Conservation (phyloP, 2,888 invertebrate genomes). For the Rhorus exstirpatorius region DNA sequence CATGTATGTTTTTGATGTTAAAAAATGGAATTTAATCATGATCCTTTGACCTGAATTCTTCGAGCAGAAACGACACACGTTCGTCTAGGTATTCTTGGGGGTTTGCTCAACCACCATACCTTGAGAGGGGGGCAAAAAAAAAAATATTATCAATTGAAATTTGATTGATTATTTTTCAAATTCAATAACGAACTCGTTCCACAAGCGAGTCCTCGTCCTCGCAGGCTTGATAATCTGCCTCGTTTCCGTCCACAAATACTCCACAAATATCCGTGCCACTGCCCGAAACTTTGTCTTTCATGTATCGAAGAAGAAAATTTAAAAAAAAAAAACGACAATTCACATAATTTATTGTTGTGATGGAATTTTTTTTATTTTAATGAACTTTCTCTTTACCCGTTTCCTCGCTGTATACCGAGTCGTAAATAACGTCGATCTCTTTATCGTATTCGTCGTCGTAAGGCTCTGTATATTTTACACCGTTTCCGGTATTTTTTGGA, state of each 20-base stretch:
- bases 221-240: conserved; percentile 67
- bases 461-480: neutral
- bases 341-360: neutral
- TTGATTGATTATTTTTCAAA: neutral
- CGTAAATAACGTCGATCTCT: conserved; percentile 14
- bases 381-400: conserved; percentile 6
- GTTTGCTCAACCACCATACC: conserved; percentile 71
- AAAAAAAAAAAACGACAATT: neutral
- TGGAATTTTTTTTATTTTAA: no score
- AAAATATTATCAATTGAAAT: conserved; percentile 22
- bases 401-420: conserved; percentile 11
- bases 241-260: conserved; percentile 72
- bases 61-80: conserved; percentile 67
- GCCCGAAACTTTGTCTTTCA: neutral
- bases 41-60: conserved; percentile 65
- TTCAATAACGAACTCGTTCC: conserved; percentile 65
- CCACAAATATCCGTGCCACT: conserved; percentile 15
- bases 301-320: no score
- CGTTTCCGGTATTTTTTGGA: neutral
- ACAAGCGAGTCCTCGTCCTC: conserved; percentile 71
- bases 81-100: conserved; percentile 63
- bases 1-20: neutral
- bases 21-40: neutral
- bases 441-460: conserved; percentile 26
- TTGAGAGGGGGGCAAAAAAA: conserved; percentile 13